These are phyloP conservation scores for Cabera pusaria DNA, from an alignment of 2,888 invertebrate species.

Conservation along the genomic window DNA sequence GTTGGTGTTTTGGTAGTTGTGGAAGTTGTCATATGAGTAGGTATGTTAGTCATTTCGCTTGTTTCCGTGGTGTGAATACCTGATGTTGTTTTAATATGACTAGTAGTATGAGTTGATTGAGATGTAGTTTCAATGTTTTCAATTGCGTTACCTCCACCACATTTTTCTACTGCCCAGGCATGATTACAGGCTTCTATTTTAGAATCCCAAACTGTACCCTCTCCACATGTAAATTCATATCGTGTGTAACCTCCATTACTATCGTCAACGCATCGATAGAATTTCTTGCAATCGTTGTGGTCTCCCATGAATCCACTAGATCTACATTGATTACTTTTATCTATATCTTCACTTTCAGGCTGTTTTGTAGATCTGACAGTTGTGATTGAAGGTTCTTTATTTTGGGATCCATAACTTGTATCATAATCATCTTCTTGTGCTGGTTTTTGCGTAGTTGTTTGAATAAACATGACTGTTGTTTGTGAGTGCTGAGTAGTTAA, in stretches of 20 bases:
- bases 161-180: conserved; percentile 65
- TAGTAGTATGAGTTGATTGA: conserved; percentile 12
- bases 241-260: conserved; percentile 66
- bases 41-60: conserved; percentile 20
- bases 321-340: conserved; percentile 38
- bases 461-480: conserved; percentile 29
- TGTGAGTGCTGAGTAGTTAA: conserved; percentile 19
- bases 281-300: conserved; percentile 83
- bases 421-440: conserved; percentile 37
- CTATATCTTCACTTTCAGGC: conserved; percentile 13
- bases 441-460: conserved; percentile 27
- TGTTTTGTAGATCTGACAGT: conserved; percentile 17
- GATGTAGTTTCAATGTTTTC: conserved; percentile 32
- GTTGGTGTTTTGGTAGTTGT: conserved; percentile 27
- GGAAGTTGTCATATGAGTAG: conserved; percentile 9
- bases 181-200: conserved; percentile 82
- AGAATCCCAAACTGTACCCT: conserved; percentile 85
- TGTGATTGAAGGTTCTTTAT: conserved; percentile 28
- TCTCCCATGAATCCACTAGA: conserved; percentile 84
- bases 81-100: conserved; percentile 6
- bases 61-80: conserved; percentile 10
- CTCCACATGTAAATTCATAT: conserved; percentile 82
- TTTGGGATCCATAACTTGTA: conserved; percentile 39
- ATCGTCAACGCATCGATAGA: conserved; percentile 85
- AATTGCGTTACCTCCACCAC: conserved; percentile 35